Evolutionary conservation across 2,113 vertebrate genomes (phyloP), one percentile per base, ranked within the genome.

Genomic region (Clarias macrocephalus): DNA sequence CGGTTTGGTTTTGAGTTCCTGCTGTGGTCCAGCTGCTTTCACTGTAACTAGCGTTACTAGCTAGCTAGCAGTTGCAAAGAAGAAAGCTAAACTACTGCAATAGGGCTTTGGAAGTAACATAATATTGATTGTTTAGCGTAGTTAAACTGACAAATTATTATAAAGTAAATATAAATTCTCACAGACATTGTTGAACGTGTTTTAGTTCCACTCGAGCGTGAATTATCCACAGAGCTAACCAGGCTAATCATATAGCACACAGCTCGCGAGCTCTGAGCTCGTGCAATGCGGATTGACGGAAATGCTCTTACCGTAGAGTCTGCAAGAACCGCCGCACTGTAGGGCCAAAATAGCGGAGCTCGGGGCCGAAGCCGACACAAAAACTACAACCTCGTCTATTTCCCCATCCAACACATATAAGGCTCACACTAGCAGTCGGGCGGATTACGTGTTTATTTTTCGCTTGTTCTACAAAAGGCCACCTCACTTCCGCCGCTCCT

Each of bases 401-500:
- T 60, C 80, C 76, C 89, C 89, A 90, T 88, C 66, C 63, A 62
- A 65, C 65, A 66, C 28, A 37, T 37, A 54, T 57, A 59, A 37
- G 33, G 33, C 0, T 76, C 48, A 48, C 37, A 54, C 25, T 1
- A 30, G 57, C 42, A 59, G 6, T 60, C 76, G 19, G 72, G 33
- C 84, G 85, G 85, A 82, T 59, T 94, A 95, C 94, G 94, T 96
- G 95, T 96, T 95, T 95, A 94, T 96, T 93, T 94, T 94, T 92
- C 94, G 94, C 93, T 95, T 92, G 94, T 88, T 94, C 90, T 66
- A 63, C 42, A 86, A 65, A 88, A 65, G 88, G 95, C 95, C 95
- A 96, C 95, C 89, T 96, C 95, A 96, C 88, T 91, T 96, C 95
- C 95, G 95, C 79, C 79, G 79, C 57, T 62, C 57, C 79, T 81